A percentile compares a stretch with the other conserved stretches of the same genome.
Conservation (phyloP, 2,888 invertebrate genomes). For the Ormyrus rosae region DNA sequence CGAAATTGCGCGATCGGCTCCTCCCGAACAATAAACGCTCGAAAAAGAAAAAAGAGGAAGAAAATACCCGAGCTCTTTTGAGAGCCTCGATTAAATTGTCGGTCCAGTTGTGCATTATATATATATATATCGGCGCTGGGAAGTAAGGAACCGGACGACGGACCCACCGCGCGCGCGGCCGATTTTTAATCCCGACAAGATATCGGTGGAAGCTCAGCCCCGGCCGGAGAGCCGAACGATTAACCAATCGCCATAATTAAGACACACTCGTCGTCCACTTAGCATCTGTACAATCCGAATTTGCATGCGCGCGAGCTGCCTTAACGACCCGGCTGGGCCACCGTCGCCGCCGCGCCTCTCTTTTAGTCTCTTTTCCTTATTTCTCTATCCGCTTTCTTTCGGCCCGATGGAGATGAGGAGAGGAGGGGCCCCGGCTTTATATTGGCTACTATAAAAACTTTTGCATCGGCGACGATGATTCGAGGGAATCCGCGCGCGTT, state of each 20-base stretch:
- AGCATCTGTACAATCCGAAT: constrained; percentile 68
- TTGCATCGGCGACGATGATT: constrained; percentile 30
- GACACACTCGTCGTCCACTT: constrained; percentile 67
- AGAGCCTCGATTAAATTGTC: too few species aligned
- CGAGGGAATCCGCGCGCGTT: constrained; percentile 5
- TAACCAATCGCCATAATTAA: constrained; percentile 73
- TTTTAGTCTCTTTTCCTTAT: constrained; percentile 1
- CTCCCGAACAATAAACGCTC: not conserved
- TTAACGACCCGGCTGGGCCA: constrained; percentile 64
- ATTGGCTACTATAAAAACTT: constrained; percentile 24
- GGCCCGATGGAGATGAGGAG: not conserved
- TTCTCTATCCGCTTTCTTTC: constrained; percentile 15
- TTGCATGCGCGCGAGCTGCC: constrained; percentile 67
- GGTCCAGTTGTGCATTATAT: too few species aligned
- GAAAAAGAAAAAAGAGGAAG: constrained; percentile 15
- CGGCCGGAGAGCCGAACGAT: constrained; percentile 68
- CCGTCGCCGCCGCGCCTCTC: not conserved
- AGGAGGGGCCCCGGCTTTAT: not conserved
- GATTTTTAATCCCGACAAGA: constrained; percentile 52
- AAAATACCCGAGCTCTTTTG: constrained; percentile 6
- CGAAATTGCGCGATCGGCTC: too few species aligned
- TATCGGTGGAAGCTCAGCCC: constrained; percentile 32
- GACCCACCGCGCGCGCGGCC: constrained; percentile 51
- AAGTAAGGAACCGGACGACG: not conserved
- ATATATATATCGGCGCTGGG: too few species aligned